These are phyloP conservation scores for Danio jaintianensis DNA, from an alignment of 2,797 vertebrate genomes.

Conservation along the genomic window DNA sequence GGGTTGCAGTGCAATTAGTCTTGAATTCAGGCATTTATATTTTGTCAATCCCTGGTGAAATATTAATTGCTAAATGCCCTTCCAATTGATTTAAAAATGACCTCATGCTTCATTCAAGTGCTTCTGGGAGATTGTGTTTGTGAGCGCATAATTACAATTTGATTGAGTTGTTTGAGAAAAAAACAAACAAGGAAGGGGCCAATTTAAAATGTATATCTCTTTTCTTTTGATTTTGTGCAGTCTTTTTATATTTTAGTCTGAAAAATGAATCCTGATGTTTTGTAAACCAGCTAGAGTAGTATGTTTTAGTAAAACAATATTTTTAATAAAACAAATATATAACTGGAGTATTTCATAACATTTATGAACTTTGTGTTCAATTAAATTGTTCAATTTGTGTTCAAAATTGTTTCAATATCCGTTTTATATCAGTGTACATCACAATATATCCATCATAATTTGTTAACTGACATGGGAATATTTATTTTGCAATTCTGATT, in stretches of 20 bases:
- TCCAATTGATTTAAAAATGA: slow-evolving; percentile 13
- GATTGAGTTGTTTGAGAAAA: neutral
- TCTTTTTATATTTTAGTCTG: neutral
- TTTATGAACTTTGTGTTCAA: no score
- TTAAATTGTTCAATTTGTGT: no score
- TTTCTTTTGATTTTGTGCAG: neutral
- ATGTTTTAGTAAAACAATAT: neutral
- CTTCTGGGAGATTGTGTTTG: neutral
- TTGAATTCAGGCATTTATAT: neutral
- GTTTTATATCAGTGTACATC: no score
- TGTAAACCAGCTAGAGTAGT: neutral
- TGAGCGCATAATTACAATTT: neutral
- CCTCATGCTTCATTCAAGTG: neutral
- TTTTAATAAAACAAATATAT: no score
- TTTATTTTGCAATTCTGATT: neutral
- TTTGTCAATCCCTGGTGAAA: neutral
- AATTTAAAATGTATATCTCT: neutral
- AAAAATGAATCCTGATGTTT: neutral
- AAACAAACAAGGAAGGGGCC: neutral
- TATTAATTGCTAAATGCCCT: neutral
- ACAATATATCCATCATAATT: neutral
- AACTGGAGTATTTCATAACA: no score
- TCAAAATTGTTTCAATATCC: no score
- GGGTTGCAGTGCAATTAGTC: neutral
- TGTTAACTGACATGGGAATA: neutral